phyloP scores from a whole-genome alignment of 1,140 invertebrate species.

The Rhopalosiphum maidis region DNA sequence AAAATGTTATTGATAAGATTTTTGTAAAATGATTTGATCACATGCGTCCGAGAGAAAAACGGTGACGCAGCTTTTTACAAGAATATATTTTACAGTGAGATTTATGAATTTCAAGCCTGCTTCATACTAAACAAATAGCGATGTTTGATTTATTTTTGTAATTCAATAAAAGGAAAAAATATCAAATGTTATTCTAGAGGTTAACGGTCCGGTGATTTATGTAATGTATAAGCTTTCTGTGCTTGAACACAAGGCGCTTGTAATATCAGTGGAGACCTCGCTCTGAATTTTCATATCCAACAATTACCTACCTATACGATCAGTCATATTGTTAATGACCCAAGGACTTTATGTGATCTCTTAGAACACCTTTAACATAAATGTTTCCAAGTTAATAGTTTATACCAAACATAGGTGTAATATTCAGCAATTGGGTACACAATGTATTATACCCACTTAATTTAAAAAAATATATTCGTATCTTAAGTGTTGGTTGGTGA shows the following conservation, averaged over 20 bases:
- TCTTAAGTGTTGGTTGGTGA: too few species aligned
- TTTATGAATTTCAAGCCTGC: neutral
- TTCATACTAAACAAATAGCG: neutral
- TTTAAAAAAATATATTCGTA: neutral
- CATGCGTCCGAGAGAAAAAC: neutral
- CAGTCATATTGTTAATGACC: neutral
- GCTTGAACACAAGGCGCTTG: constrained; percentile 1
- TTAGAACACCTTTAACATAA: neutral
- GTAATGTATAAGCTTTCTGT: neutral
- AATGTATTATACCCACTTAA: neutral
- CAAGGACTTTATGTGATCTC: constrained; percentile 18
- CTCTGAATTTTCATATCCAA: constrained; percentile 32
- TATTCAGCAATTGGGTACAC: neutral
- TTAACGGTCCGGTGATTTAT: neutral
- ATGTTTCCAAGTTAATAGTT: neutral
- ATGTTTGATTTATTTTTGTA: neutral
- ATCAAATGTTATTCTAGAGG: neutral
- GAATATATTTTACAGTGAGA: neutral
- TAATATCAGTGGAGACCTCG: constrained; percentile 16
- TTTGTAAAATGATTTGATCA: neutral
- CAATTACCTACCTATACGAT: constrained; percentile 16
- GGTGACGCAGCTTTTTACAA: neutral
- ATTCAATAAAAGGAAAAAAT: neutral
- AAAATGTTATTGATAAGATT: neutral
- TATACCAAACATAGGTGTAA: neutral